Percentiles rank a stretch among this genome's conserved stretches.
Evolutionary conservation across 1,140 invertebrate species (phyloP).

Genomic region (Tetramorium simillimum): DNA sequence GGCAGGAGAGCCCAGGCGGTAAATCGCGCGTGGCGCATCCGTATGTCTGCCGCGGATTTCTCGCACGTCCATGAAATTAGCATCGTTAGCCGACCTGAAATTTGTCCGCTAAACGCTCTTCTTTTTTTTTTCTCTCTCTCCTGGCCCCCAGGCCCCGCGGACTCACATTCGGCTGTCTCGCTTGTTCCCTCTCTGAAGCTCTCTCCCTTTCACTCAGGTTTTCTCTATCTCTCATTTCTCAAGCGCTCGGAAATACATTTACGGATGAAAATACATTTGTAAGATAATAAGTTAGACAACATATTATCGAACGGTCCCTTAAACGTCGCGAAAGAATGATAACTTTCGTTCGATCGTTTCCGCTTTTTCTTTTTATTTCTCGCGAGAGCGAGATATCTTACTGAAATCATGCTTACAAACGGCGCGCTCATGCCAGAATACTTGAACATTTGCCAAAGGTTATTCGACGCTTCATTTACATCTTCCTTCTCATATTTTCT

Average conservation of each 20-base stretch:
- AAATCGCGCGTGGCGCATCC: not conserved
- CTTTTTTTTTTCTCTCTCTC: not conserved
- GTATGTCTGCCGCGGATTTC: not conserved
- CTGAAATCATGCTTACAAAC: not conserved
- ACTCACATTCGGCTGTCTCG: conserved; percentile 15
- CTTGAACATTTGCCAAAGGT: conserved; percentile 42
- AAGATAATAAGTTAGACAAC: conserved; percentile 11
- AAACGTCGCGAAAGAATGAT: not conserved
- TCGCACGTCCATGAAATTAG: conserved; percentile 22
- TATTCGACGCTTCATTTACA: not conserved
- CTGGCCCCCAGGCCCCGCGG: not conserved
- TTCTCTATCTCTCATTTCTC: not conserved
- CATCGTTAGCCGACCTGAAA: conserved; percentile 45
- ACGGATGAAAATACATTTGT: not conserved
- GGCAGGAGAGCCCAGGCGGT: conserved; percentile 61
- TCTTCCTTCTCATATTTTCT: not conserved
- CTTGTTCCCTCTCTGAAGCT: not conserved
- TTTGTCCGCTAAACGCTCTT: conserved; percentile 31
- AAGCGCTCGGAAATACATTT: not conserved
- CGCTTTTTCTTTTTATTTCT: not conserved
- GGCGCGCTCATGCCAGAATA: not conserved
- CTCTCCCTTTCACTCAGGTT: not conserved
- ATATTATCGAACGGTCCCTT: conserved; percentile 1
- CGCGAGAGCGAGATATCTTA: not conserved
- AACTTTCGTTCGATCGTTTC: conserved; percentile 11